Percentiles rank a stretch among this genome's conserved stretches.
phyloP scores from a whole-genome alignment of 1,140 invertebrate genomes.

The Aphelenchoides fujianensis region DNA sequence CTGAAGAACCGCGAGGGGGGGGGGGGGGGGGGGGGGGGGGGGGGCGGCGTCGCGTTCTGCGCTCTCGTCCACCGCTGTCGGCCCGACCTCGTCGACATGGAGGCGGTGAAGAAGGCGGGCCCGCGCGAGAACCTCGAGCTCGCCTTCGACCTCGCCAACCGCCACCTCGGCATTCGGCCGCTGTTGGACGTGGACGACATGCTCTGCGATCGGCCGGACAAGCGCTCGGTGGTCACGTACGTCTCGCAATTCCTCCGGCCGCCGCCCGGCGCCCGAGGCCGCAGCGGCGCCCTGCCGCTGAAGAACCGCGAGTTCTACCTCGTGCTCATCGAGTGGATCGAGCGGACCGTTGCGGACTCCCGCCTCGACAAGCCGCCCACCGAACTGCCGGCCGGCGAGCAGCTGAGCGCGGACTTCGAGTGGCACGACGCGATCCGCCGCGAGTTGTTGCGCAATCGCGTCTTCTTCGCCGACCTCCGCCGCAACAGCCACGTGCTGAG shows the following conservation, averaged over 20 bases:
- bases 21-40: no score
- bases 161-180: slow-evolving; percentile 83
- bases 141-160: slow-evolving; percentile 88
- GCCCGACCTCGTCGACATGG: slow-evolving; percentile 80
- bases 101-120: slow-evolving; percentile 73
- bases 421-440: slow-evolving; percentile 30
- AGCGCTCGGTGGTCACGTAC: slow-evolving; percentile 98
- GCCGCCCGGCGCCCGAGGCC: slow-evolving; percentile 11
- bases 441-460: slow-evolving; percentile 33
- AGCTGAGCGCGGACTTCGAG: slow-evolving; percentile 21
- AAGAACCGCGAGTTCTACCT: slow-evolving; percentile 26
- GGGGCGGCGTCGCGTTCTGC: slow-evolving; percentile 91
- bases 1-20: neutral
- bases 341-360: slow-evolving; percentile 10
- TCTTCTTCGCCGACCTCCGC: slow-evolving; percentile 19
- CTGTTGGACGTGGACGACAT: slow-evolving; percentile 79
- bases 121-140: slow-evolving; percentile 81
- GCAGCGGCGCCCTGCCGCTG: neutral
- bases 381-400: slow-evolving; percentile 20
- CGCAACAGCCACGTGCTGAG: slow-evolving; percentile 2
- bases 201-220: slow-evolving; percentile 91
- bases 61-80: slow-evolving; percentile 91
- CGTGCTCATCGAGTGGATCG: slow-evolving; percentile 27
- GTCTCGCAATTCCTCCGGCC: slow-evolving; percentile 84
- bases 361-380: slow-evolving; percentile 14